Percentiles rank a stretch among this genome's conserved stretches.
Evolutionary conservation across 2,113 vertebrate species (phyloP).

Genomic region (Proteles cristata): DNA sequence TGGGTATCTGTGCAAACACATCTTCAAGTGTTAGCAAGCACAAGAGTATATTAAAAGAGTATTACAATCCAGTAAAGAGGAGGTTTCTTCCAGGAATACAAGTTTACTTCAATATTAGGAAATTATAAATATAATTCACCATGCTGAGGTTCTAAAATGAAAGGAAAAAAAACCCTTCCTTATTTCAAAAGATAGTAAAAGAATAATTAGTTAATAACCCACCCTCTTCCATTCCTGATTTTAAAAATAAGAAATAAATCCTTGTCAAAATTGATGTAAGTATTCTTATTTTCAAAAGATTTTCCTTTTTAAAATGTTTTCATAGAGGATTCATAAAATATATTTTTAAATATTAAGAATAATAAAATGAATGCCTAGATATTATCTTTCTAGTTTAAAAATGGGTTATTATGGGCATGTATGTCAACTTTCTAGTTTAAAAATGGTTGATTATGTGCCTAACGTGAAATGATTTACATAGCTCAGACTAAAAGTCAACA

Average conservation of each 20-base stretch:
- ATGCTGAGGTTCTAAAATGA: neutral
- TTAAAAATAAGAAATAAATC: neutral
- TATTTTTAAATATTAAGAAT: neutral
- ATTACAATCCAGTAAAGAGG: neutral
- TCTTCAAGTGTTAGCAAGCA: neutral
- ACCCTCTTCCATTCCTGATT: neutral
- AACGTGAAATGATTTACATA: neutral
- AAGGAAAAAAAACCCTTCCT: neutral
- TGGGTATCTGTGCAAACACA: neutral
- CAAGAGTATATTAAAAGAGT: neutral
- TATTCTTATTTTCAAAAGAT: constrained; percentile 13
- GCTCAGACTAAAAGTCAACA: neutral
- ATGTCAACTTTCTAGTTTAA: neutral
- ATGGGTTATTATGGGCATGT: neutral
- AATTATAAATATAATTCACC: neutral
- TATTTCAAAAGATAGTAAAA: neutral
- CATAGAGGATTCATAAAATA: neutral
- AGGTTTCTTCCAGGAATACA: neutral
- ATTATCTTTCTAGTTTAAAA: neutral
- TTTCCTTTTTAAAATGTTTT: neutral
- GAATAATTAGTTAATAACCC: neutral
- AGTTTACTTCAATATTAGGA: neutral
- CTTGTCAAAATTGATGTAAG: neutral
- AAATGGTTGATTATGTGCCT: neutral
- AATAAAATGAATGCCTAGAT: neutral